These are phyloP conservation scores for Patiria miniata DNA, from an alignment of 35 echinoderm and acorn worm species.

Conservation along the genomic window DNA sequence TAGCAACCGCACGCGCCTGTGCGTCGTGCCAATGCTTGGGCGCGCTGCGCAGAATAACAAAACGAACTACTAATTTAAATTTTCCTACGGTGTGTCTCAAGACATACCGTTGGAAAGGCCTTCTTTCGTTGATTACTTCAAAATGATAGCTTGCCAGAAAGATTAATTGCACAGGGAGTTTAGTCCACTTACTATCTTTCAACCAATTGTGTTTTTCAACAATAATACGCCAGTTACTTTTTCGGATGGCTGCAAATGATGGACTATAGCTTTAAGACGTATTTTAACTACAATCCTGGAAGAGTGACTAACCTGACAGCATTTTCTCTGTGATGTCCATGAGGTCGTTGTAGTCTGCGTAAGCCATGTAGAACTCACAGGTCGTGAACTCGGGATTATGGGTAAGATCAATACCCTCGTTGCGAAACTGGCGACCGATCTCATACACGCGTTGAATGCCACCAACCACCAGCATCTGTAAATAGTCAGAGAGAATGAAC, in stretches of 20 bases:
- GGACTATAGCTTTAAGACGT: not conserved
- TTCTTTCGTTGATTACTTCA: too few species aligned
- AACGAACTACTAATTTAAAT: too few species aligned
- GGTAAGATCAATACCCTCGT: slow-evolving; percentile 91
- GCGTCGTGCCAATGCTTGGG: too few species aligned
- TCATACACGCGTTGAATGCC: slow-evolving; percentile 92
- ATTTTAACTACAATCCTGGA: not conserved
- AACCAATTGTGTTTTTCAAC: too few species aligned
- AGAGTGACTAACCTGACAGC: slow-evolving; percentile 64
- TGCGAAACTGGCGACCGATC: slow-evolving; percentile 91
- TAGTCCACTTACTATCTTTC: too few species aligned
- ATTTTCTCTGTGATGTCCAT: slow-evolving; percentile 91
- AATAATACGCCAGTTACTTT: too few species aligned
- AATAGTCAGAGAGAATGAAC: not conserved
- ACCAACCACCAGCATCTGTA: slow-evolving; percentile 87
- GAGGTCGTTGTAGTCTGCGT: slow-evolving; percentile 95
- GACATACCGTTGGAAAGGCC: too few species aligned
- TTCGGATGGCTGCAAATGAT: not conserved
- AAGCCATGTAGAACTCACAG: slow-evolving; percentile 97
- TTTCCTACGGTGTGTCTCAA: too few species aligned
- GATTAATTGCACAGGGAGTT: too few species aligned
- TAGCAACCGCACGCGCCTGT: too few species aligned
- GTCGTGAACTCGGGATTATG: slow-evolving; percentile 99
- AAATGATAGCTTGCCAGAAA: too few species aligned
- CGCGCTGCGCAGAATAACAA: too few species aligned